These are phyloP conservation scores for Sthenelais limicola DNA, from an alignment of 2,888 invertebrate genomes.

Conservation along the genomic window DNA sequence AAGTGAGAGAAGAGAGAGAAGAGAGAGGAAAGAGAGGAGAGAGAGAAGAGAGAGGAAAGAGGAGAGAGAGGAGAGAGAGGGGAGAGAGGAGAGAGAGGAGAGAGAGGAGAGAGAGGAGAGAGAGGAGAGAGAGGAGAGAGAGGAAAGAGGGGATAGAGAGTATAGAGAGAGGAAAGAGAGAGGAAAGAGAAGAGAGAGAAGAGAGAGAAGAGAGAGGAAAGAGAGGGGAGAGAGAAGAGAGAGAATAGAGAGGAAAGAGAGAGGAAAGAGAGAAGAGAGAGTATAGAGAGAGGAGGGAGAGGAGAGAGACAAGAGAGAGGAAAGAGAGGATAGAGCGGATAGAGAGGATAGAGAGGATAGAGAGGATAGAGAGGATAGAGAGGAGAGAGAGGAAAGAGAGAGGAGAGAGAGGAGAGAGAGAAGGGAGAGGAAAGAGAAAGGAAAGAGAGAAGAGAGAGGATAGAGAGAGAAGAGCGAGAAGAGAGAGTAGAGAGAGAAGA, in stretches of 20 bases:
- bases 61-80: too few species aligned
- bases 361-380: not conserved
- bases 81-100: too few species aligned
- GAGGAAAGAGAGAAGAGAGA: not conserved
- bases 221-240: not conserved
- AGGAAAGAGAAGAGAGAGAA: too few species aligned
- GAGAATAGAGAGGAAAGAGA: not conserved
- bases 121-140: slow-evolving; percentile 1
- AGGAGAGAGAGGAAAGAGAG: not conserved
- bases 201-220: slow-evolving; percentile 2
- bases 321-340: slow-evolving; percentile 27
- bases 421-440: too few species aligned
- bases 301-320: not conserved
- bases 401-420: too few species aligned
- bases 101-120: too few species aligned
- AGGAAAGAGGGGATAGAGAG: not conserved
- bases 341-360: slow-evolving; percentile 11
- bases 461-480: not conserved
- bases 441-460: not conserved
- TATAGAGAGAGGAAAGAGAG: slow-evolving; percentile 1
- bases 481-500: not conserved
- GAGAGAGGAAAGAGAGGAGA: too few species aligned
- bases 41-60: too few species aligned
- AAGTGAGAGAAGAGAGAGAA: too few species aligned
- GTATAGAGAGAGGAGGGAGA: not conserved